Base-by-base conservation (phyloP, 2,113 vertebrate species). In the Bubo bubo region DNA sequence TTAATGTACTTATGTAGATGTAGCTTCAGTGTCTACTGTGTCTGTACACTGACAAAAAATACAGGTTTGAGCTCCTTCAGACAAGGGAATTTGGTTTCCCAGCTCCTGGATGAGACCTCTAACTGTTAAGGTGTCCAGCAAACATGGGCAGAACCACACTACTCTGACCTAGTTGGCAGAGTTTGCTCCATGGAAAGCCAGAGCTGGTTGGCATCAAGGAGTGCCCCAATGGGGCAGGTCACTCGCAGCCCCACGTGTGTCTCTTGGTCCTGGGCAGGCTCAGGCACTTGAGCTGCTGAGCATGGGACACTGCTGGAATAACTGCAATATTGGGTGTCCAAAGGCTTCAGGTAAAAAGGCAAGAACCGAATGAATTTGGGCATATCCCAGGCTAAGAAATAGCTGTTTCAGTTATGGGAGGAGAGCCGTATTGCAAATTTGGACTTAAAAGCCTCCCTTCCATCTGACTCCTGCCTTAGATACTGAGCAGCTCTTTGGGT, bases 181-280 rank as follows among this genome's bases (percentile, higher is more conserved):
- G 32, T 67, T 72, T 81, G 70, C 52, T 76, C 43, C 0, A 4
- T 43, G 39, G 34, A 47, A 80, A 84, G 62, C 19, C 30, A 4
- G 9, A 64, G 39, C 52, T 45, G 58, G 27, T 19, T 70, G 82
- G 66, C 35, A 59, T 16, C 1, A 3, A 60, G 58, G 30, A 41
- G 35, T 28, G 22, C 22, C 43, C 77, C 37, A 66, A 45, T 1
- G 3, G 22, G 30, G 53, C 14, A 26, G 43, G 49, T 64, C 72
- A 59, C 43, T 37, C 0, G 0, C 34, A 26, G 66, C 22, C 34
- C 26, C 35, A 10, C 1, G 4, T 27, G 14, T 27, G 28, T 52
- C 53, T 77, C 24, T 35, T 64, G 49, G 7, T 23, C 43, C 37
- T 7, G 12, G 50, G 17, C n/a, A 47, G 37, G 49, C 14, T 72